Conservation (phyloP, 2,797 vertebrate species). For the Epinephelus awoara region DNA sequence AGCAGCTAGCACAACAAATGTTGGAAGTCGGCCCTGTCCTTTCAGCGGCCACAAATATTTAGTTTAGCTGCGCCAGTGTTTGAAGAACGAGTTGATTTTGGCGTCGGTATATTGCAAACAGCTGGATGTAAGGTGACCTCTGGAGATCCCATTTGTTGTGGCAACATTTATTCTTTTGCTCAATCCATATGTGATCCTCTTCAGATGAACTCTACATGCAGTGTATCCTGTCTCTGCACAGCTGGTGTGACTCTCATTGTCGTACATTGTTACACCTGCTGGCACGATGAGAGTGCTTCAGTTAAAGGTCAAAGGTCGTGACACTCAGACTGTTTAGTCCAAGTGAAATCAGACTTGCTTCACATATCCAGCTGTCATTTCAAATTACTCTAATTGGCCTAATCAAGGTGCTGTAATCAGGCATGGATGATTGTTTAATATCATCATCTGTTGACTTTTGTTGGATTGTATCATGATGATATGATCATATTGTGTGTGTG, state of each 20-base stretch:
- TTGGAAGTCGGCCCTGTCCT: slow-evolving; percentile 61
- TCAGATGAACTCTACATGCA: not conserved
- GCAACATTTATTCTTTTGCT: slow-evolving; percentile 28
- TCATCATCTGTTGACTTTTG: no score
- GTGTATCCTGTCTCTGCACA: fast-evolving
- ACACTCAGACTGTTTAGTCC: not conserved
- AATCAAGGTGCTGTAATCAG: no score
- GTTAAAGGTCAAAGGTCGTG: not conserved
- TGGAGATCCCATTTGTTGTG: slow-evolving; percentile 53
- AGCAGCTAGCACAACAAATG: slow-evolving; percentile 59
- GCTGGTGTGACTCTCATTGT: not conserved
- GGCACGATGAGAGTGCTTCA: not conserved
- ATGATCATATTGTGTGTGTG: no score
- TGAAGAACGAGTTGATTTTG: slow-evolving; percentile 62
- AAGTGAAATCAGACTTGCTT: not conserved
- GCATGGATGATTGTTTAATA: no score
- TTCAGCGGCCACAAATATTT: slow-evolving; percentile 70
- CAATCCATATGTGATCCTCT: slow-evolving; percentile 4
- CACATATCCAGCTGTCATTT: not conserved
- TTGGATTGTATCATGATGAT: no score
- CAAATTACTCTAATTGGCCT: no score
- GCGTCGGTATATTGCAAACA: slow-evolving; percentile 50
- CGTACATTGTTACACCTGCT: not conserved
- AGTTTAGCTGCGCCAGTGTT: slow-evolving; percentile 62
- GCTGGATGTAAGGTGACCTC: slow-evolving; percentile 61